Base-by-base conservation (phyloP, 2,797 vertebrate genomes). In the Protosalanx chinensis region DNA sequence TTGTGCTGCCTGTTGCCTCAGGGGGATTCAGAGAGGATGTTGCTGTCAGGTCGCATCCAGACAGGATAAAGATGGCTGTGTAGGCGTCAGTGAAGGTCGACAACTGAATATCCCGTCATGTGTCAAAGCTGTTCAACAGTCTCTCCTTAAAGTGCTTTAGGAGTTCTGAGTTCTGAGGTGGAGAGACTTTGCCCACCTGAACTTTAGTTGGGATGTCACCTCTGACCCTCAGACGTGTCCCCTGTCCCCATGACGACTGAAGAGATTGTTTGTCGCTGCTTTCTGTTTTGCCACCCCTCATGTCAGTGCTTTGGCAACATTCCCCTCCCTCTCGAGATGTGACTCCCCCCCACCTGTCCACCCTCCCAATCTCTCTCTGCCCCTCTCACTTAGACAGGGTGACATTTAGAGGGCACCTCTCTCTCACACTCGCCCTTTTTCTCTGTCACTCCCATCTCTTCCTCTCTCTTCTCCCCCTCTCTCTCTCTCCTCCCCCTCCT, bases 321-420 rank as follows among this genome's bases (percentile, higher is more conserved):
- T 72, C 37, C 53, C 70, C 66, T 80, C 12, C 37, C 80, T 79
- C 76, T 58, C 20, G 79, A 79, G 83, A 88, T 62, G 71, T 59
- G 67, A 64, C 76, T 84, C 74, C 67, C 76, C 75, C 76, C 57
- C 66, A 73, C 74, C 57, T 59, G 64, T 86, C 74, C 41, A 68
- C 30, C 23, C 74, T 51, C 56, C 13, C 53, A 12, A 41, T 41
- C 37, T 41, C 37, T 41, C 37, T 41, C 1, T 41, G n/a, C n/a
- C 37, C 3, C 37, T 41, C 37, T 41, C 37, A 8, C 37, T 41
- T 41, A 7, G 12, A 41, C 37, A 41, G 37, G 8, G 12, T 41
- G 37, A 41, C 37, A 41, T 41, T 10, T 41, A 41, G 37, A 41
- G 37, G 37, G 37, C 37, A 41, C 37, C 37, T 41, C 37, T 41